Percentiles rank a stretch among this genome's conserved stretches.
phyloP scores from a whole-genome alignment of 1,140 invertebrate species.

The Sinella curviseta region DNA sequence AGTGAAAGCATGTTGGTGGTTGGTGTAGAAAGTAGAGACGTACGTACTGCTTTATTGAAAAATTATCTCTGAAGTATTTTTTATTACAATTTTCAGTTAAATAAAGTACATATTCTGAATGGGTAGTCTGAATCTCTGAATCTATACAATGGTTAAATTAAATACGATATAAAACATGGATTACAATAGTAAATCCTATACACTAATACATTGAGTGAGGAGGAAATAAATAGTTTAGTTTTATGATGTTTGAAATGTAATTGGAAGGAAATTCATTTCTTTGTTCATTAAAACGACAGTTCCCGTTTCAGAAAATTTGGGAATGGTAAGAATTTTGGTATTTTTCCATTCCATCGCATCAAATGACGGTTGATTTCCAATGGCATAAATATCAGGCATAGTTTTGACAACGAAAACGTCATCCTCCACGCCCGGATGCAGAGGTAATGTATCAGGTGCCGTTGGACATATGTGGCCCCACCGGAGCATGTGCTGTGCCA shows the following conservation, averaged over 20 bases:
- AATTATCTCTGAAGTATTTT: too few species aligned
- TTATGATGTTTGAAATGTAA: neutral
- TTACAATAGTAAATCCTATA: too few species aligned
- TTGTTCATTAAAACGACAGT: constrained; percentile 34
- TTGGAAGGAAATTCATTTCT: constrained; percentile 11
- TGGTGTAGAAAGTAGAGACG: too few species aligned
- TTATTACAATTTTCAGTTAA: too few species aligned
- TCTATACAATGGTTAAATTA: too few species aligned
- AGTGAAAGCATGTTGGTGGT: too few species aligned
- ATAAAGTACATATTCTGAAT: too few species aligned
- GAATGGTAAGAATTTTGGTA: constrained; percentile 41
- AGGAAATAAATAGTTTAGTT: too few species aligned
- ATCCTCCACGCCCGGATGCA: constrained; percentile 36
- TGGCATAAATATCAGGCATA: constrained; percentile 39
- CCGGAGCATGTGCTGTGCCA: constrained; percentile 40
- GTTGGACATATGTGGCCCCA: constrained; percentile 49
- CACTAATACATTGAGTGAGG: too few species aligned
- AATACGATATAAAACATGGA: too few species aligned
- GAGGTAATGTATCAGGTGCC: constrained; percentile 45
- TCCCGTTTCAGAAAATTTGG: constrained; percentile 30
- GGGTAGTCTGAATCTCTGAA: too few species aligned
- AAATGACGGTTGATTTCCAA: constrained; percentile 41
- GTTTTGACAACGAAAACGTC: constrained; percentile 39
- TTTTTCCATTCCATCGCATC: constrained; percentile 30
- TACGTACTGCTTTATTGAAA: too few species aligned